A percentile compares a stretch with the other conserved stretches of the same genome.
Conservation (phyloP, 2,113 vertebrate genomes). For the Etheostoma cragini region DNA sequence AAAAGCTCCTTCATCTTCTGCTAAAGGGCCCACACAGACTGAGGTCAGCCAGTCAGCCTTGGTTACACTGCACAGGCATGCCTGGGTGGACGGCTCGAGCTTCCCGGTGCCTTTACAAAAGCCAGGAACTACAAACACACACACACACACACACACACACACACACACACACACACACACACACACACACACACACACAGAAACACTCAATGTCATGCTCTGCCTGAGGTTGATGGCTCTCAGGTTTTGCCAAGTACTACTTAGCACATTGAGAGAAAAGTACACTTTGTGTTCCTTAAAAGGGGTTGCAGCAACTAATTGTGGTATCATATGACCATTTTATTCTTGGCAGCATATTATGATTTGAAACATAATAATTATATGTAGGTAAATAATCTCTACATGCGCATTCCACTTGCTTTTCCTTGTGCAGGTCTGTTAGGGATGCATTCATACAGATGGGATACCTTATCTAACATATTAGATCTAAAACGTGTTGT, state of each 20-base stretch:
- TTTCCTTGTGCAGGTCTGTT: constrained; percentile 7
- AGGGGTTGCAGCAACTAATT: constrained; percentile 52
- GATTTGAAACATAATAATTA: constrained; percentile 56
- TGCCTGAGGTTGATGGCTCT: constrained; percentile 66
- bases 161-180: constrained; percentile 11
- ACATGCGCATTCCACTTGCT: constrained; percentile 7
- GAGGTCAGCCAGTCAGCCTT: constrained; percentile 88
- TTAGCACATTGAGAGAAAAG: constrained; percentile 61
- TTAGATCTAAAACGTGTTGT: background rate
- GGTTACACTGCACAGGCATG: constrained; percentile 87
- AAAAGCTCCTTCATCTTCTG: constrained; percentile 92
- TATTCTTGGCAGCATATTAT: constrained; percentile 19
- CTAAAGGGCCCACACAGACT: constrained; percentile 88
- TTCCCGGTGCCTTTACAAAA: constrained; percentile 80
- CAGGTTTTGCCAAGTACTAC: constrained; percentile 64
- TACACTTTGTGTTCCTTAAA: constrained; percentile 50
- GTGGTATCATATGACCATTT: constrained; percentile 53
- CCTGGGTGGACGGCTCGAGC: constrained; percentile 77
- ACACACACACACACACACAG: constrained; percentile 34
- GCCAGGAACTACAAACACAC: constrained; percentile 76
- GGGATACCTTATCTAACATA: constrained; percentile 35
- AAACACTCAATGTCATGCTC: constrained; percentile 67
- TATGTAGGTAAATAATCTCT: constrained; percentile 41
- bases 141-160: constrained; percentile 40
- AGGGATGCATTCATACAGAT: background rate